Evolutionary conservation across 1,140 invertebrate species (phyloP).

Genomic region (Papilio xuthus): DNA sequence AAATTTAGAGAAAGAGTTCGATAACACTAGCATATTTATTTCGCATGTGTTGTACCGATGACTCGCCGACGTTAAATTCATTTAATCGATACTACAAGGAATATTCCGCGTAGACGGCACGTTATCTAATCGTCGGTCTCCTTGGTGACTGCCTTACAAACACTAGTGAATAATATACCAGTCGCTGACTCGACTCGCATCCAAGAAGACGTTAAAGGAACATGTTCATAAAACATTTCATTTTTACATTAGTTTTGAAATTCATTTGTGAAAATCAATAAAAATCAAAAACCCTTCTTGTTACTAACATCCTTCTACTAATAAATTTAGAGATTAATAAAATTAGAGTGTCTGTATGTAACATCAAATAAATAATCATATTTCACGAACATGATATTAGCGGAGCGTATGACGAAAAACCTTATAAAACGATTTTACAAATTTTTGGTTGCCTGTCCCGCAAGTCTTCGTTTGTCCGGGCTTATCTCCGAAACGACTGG

Average conservation of each 20-base stretch:
- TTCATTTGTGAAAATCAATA: no score
- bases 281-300: no score
- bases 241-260: background rate
- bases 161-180: constrained; percentile 48
- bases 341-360: no score
- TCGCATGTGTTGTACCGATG: background rate
- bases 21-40: background rate
- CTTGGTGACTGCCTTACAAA: constrained; percentile 71
- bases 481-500: no score
- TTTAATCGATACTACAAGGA: constrained; percentile 24
- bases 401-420: no score
- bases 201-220: background rate
- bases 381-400: no score
- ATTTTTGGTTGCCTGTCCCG: no score
- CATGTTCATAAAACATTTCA: background rate
- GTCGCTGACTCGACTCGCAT: background rate
- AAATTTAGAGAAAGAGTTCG: background rate
- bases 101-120: constrained; percentile 35
- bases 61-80: background rate
- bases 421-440: no score
- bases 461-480: no score
- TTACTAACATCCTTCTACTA: no score
- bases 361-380: no score
- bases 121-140: constrained; percentile 65
- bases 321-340: no score